These are phyloP conservation scores for Lordiphosa fenestrarum DNA, from an alignment of 2,888 invertebrate species.

Conservation along the genomic window DNA sequence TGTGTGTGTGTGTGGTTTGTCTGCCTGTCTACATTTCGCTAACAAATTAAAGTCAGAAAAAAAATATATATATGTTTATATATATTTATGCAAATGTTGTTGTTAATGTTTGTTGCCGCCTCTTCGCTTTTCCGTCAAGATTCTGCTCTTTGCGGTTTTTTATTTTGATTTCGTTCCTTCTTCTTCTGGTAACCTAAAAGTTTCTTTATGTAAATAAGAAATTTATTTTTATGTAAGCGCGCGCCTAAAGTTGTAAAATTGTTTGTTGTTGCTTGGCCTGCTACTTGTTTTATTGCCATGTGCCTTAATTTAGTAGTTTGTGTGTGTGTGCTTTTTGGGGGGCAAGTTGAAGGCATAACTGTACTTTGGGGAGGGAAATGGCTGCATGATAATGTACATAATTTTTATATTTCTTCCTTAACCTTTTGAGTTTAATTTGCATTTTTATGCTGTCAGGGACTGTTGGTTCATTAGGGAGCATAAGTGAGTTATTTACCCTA, in stretches of 20 bases:
- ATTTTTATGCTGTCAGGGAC: constrained; percentile 46
- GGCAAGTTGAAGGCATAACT: constrained; percentile 41
- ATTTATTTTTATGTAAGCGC: constrained; percentile 71
- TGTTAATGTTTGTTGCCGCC: constrained; percentile 57
- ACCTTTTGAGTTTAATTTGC: constrained; percentile 57
- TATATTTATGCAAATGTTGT: constrained; percentile 69
- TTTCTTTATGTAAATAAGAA: constrained; percentile 74
- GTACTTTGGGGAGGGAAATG: constrained; percentile 53
- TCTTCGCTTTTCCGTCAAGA: constrained; percentile 24
- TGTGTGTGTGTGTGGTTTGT: constrained; percentile 21
- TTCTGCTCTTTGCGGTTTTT: constrained; percentile 59
- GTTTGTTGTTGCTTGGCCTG: constrained; percentile 35
- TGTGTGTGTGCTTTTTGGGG: constrained; percentile 1
- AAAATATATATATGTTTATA: constrained; percentile 9
- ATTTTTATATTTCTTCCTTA: constrained; percentile 16
- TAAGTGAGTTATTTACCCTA: constrained; percentile 27
- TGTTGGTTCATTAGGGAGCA: constrained; percentile 18
- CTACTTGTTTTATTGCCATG: constrained; percentile 58
- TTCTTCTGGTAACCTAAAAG: constrained; percentile 54
- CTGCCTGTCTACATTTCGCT: constrained; percentile 30
- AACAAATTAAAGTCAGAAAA: constrained; percentile 57
- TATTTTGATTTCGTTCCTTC: constrained; percentile 48
- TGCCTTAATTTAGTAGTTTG: constrained; percentile 69
- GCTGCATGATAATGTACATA: constrained; percentile 34
- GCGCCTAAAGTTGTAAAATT: constrained; percentile 68